Conservation (phyloP, 2,888 invertebrate genomes). For the Silvanus unidentatus region DNA sequence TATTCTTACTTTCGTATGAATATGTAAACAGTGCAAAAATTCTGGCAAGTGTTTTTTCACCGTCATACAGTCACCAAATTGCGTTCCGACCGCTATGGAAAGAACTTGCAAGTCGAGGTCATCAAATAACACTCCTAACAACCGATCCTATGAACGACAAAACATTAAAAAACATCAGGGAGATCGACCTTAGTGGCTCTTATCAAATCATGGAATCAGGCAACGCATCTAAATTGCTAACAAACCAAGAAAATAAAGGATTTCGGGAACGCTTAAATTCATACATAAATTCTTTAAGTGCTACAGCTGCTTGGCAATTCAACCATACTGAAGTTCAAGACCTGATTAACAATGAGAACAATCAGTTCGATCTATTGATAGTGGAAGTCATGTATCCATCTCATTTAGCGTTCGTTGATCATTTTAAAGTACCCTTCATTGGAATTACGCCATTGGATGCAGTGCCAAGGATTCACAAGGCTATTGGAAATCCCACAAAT, state of each 20-base stretch:
- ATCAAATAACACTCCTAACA: constrained; percentile 25
- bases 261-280: constrained; percentile 3
- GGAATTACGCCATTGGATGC: constrained; percentile 29
- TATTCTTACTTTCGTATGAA: too few species aligned
- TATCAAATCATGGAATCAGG: constrained; percentile 12
- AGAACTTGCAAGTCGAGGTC: constrained; percentile 24
- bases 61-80: constrained; percentile 29
- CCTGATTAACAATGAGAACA: constrained; percentile 10
- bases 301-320: constrained; percentile 12
- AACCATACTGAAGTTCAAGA: constrained; percentile 11
- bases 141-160: constrained; percentile 19
- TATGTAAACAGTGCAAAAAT: constrained; percentile 25
- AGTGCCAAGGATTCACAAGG: constrained; percentile 19
- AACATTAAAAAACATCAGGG: constrained; percentile 6
- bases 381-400: constrained; percentile 19
- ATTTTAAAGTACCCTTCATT: constrained; percentile 32
- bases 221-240: not conserved
- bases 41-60: constrained; percentile 22
- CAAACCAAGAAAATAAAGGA: constrained; percentile 1
- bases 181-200: constrained; percentile 16
- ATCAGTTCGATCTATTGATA: constrained; percentile 9
- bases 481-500: constrained; percentile 29
- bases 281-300: constrained; percentile 6
- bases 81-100: constrained; percentile 29
- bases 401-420: constrained; percentile 26